Evolutionary conservation across 2,113 vertebrate species (phyloP).

Genomic region (Chrysochloris asiatica): DNA sequence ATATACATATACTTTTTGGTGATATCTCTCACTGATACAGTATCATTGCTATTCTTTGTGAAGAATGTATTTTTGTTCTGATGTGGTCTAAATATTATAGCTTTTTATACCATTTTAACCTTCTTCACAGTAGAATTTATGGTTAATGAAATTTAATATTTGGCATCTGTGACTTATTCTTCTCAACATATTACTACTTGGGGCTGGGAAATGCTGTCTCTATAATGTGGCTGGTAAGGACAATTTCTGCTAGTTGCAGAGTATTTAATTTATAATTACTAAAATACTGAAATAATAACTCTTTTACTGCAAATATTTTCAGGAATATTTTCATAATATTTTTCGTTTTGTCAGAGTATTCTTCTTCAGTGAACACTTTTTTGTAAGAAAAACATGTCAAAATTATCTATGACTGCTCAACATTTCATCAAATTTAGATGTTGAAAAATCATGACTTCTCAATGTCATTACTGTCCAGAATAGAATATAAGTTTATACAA

Average conservation of each 20-base stretch:
- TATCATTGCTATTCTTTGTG: background rate
- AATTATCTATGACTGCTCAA: conserved; percentile 3
- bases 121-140: background rate
- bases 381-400: background rate
- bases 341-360: background rate
- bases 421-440: conserved; percentile 4
- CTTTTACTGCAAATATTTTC: conserved; percentile 32
- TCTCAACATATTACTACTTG: background rate
- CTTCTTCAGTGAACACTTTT: background rate
- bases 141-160: background rate
- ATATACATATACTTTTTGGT: too few species aligned
- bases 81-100: background rate
- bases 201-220: background rate
- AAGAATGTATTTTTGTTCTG: background rate
- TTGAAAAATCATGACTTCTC: background rate
- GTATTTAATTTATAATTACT: background rate
- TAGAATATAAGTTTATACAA: background rate
- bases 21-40: background rate
- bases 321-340: background rate
- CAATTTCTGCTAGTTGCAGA: background rate
- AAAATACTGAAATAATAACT: background rate
- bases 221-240: background rate
- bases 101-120: background rate
- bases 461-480: background rate
- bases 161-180: background rate